A percentile compares a stretch with the other conserved stretches of the same genome.
Conservation (phyloP, 2,888 invertebrate genomes). For the Phortica magna region DNA sequence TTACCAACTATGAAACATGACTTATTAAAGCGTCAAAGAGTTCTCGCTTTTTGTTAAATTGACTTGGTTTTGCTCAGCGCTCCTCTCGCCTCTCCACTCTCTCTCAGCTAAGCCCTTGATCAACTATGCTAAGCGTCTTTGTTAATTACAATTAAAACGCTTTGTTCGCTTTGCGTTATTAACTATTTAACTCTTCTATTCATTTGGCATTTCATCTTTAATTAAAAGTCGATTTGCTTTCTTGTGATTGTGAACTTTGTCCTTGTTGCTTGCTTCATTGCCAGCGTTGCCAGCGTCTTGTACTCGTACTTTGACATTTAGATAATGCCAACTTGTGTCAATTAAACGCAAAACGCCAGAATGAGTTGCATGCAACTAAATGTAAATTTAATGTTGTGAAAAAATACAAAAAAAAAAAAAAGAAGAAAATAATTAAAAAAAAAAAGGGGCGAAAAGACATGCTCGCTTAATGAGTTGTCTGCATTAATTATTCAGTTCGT, state of each 20-base stretch:
- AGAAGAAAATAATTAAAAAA: background rate
- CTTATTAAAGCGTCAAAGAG: slow-evolving; percentile 49
- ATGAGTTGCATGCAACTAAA: background rate
- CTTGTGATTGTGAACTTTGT: background rate
- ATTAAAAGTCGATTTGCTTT: slow-evolving; percentile 4
- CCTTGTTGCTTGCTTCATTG: background rate
- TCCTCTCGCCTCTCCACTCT: background rate
- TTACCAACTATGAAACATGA: slow-evolving; percentile 3
- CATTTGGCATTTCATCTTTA: background rate
- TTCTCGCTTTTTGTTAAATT: slow-evolving; percentile 52
- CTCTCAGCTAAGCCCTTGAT: background rate
- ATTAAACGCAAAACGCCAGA: slow-evolving; percentile 7
- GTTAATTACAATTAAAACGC: slow-evolving; percentile 1
- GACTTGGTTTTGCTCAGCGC: background rate
- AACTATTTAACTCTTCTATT: background rate
- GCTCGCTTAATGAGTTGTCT: background rate
- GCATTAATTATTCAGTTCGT: background rate
- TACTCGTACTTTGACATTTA: slow-evolving; percentile 48
- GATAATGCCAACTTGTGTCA: background rate
- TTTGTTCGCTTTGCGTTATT: background rate
- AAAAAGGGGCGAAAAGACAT: background rate
- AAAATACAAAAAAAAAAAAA: slow-evolving; percentile 40
- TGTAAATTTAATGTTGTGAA: slow-evolving; percentile 50
- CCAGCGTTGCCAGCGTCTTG: too few species aligned
- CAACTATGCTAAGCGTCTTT: background rate